Evolutionary conservation across 2,797 vertebrate species (phyloP).

Genomic region (Morus bassanus): DNA sequence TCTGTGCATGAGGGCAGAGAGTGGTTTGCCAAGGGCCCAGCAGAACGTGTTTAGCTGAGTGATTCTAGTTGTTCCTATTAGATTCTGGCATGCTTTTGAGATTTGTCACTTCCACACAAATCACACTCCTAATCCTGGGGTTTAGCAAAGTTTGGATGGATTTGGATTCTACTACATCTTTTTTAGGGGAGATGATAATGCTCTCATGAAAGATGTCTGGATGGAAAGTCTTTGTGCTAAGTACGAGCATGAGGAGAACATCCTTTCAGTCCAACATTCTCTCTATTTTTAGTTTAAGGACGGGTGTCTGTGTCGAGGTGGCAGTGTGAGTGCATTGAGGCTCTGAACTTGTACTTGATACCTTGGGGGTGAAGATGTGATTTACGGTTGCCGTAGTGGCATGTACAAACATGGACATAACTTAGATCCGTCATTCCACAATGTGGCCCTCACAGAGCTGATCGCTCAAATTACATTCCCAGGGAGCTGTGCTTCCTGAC

Average conservation of each 20-base stretch:
- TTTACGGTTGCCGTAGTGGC: background rate
- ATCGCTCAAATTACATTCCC: background rate
- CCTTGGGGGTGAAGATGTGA: background rate
- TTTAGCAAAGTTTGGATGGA: conserved; percentile 36
- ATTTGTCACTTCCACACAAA: conserved; percentile 54
- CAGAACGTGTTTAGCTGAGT: conserved; percentile 45
- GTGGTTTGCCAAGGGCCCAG: background rate
- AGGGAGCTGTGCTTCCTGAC: background rate
- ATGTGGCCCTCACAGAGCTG: background rate
- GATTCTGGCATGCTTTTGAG: conserved; percentile 30
- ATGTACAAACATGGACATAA: conserved; percentile 20
- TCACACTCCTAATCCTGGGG: conserved; percentile 26
- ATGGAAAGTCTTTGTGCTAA: background rate
- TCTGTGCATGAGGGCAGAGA: background rate
- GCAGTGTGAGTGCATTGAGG: background rate
- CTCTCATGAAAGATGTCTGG: conserved; percentile 25
- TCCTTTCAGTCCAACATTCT: background rate
- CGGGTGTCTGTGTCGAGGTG: background rate
- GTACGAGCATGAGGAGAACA: background rate
- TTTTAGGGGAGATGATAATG: background rate
- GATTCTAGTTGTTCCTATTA: conserved; percentile 44
- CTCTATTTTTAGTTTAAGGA: background rate
- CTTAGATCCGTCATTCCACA: background rate
- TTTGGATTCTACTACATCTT: conserved; percentile 24
- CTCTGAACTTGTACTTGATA: background rate